A percentile compares a stretch with the other conserved stretches of the same genome.
Conservation (phyloP, 2,797 vertebrate genomes). For the Sebastes paucispinis region DNA sequence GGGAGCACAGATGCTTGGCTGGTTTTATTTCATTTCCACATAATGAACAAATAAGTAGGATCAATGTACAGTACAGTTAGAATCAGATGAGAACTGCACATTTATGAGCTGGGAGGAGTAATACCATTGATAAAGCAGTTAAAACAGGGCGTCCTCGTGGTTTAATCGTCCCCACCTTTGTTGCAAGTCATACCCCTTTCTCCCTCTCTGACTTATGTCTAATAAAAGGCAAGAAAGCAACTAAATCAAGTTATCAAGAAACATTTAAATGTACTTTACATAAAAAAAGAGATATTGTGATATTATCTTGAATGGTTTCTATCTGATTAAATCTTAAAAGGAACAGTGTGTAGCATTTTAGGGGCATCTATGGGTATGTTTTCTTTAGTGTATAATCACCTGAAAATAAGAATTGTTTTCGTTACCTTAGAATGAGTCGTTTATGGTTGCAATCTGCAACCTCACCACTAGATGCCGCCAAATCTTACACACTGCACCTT, state of each 20-base stretch:
- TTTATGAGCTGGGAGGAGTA: not conserved
- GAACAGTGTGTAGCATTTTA: not conserved
- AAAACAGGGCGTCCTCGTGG: not conserved
- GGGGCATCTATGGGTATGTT: not conserved
- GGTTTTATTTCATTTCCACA: conserved; percentile 22
- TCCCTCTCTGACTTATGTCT: not conserved
- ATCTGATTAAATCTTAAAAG: not conserved
- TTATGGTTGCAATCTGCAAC: too few relatives aligned
- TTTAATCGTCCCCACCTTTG: not conserved
- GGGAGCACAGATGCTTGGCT: conserved; percentile 3
- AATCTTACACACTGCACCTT: not conserved
- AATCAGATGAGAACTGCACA: not conserved
- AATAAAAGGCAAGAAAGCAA: not conserved
- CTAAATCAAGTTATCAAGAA: not conserved
- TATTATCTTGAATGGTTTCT: not conserved
- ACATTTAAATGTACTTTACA: not conserved
- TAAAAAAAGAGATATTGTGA: not conserved
- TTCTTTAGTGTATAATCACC: not conserved
- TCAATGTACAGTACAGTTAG: not conserved
- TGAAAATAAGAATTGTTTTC: not conserved
- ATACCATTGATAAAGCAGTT: not conserved
- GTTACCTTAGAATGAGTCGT: not conserved
- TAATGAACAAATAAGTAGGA: conserved; percentile 8
- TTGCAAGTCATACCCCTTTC: not conserved
- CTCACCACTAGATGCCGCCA: not conserved